Evolutionary conservation across 2,888 invertebrate genomes (phyloP).

Genomic region (Lacanobia oleracea): DNA sequence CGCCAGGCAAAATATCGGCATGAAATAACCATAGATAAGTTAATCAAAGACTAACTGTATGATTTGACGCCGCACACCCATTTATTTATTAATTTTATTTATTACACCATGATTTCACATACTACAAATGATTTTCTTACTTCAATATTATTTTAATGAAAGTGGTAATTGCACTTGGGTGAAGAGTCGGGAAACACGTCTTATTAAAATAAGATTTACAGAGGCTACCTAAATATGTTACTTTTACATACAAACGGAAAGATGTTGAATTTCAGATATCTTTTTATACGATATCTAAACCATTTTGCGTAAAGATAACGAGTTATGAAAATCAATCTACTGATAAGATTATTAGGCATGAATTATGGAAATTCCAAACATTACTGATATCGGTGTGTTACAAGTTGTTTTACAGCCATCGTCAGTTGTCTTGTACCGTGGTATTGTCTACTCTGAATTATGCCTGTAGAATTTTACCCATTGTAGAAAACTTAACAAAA

Average conservation of each 20-base stretch:
- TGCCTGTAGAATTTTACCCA: neutral
- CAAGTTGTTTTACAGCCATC: neutral
- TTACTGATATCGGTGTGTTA: neutral
- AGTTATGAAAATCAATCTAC: conserved; percentile 15
- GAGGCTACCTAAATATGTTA: neutral
- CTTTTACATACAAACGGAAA: conserved; percentile 23
- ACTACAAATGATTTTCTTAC: neutral
- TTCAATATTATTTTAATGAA: neutral
- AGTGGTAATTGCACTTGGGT: too few species aligned
- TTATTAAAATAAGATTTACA: neutral
- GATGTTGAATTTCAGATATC: neutral
- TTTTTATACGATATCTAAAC: conserved; percentile 15
- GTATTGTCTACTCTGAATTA: neutral
- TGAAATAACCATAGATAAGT: conserved; percentile 49
- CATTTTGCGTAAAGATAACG: conserved; percentile 37
- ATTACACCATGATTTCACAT: neutral
- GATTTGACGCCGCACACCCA: conserved; percentile 7
- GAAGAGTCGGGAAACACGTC: too few species aligned
- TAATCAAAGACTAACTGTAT: conserved; percentile 49
- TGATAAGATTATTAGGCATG: conserved; percentile 42
- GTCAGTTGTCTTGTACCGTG: neutral
- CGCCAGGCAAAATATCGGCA: conserved; percentile 7
- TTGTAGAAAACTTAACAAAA: neutral
- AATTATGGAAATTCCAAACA: conserved; percentile 32
- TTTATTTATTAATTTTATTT: neutral